Evolutionary conservation across 2,797 vertebrate genomes (phyloP).

Genomic region (Anguilla marmorata): DNA sequence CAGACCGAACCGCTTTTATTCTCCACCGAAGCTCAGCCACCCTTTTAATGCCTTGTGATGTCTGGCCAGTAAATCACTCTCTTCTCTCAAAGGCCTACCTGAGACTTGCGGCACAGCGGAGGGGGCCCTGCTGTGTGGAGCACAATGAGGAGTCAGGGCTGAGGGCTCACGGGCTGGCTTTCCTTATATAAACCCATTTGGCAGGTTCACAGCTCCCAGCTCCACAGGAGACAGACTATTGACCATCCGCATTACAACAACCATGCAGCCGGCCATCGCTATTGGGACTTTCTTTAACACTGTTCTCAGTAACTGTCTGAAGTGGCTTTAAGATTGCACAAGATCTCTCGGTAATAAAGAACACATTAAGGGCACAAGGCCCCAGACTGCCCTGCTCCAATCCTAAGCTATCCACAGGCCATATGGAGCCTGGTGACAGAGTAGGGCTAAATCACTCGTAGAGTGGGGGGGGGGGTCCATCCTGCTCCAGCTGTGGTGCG

Average conservation of each 20-base stretch:
- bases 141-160: background rate
- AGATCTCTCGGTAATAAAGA: conserved; percentile 31
- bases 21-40: conserved; percentile 2
- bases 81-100: conserved; percentile 12
- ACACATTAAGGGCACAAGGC: conserved; percentile 29
- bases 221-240: conserved; percentile 10
- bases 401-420: conserved; percentile 41
- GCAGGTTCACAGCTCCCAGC: conserved; percentile 23
- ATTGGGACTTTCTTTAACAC: conserved; percentile 15
- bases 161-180: conserved; percentile 4
- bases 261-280: background rate
- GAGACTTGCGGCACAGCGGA: background rate
- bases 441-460: conserved; percentile 41
- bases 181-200: conserved; percentile 14
- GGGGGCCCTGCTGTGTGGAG: background rate
- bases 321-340: conserved; percentile 19
- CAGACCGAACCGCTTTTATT: background rate
- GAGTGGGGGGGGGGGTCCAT: conserved; percentile 31
- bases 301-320: background rate
- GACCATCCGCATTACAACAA: background rate
- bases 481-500: conserved; percentile 46
- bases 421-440: conserved; percentile 54
- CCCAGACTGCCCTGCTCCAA: conserved; percentile 36
- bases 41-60: conserved; percentile 23
- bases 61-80: conserved; percentile 18